Evolutionary conservation across 2,113 vertebrate genomes (phyloP).

Genomic region (Vidua chalybeata): DNA sequence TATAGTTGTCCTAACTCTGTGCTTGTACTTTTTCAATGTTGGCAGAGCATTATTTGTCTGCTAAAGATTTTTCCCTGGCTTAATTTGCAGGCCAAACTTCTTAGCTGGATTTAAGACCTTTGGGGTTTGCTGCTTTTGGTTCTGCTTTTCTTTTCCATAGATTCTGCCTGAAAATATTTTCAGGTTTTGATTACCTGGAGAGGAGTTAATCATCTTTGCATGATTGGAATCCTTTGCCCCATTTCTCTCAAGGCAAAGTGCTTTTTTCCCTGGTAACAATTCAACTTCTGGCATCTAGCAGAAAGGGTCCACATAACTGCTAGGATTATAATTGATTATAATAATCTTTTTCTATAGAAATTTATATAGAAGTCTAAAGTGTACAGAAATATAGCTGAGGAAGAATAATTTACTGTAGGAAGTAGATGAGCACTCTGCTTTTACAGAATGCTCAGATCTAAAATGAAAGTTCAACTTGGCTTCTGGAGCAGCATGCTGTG

Average conservation of each 20-base stretch:
- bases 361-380: background rate
- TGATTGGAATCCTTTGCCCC: background rate
- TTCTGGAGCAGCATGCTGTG: background rate
- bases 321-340: background rate
- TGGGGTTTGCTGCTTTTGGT: background rate
- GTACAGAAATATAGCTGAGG: background rate
- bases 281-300: background rate
- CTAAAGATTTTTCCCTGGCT: background rate
- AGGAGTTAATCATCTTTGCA: background rate
- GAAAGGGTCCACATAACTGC: background rate
- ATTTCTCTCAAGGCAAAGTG: background rate
- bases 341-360: background rate
- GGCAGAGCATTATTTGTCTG: background rate
- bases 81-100: background rate
- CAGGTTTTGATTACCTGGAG: constrained; percentile 9
- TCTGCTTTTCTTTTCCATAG: background rate
- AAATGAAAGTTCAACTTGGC: constrained; percentile 27
- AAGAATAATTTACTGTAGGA: background rate
- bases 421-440: constrained; percentile 1
- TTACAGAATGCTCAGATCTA: background rate
- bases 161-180: background rate
- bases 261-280: background rate
- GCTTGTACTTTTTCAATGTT: background rate
- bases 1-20: background rate
- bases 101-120: background rate